These are phyloP conservation scores for Bombus waltoni DNA, from an alignment of 1,140 invertebrate species.

Conservation along the genomic window DNA sequence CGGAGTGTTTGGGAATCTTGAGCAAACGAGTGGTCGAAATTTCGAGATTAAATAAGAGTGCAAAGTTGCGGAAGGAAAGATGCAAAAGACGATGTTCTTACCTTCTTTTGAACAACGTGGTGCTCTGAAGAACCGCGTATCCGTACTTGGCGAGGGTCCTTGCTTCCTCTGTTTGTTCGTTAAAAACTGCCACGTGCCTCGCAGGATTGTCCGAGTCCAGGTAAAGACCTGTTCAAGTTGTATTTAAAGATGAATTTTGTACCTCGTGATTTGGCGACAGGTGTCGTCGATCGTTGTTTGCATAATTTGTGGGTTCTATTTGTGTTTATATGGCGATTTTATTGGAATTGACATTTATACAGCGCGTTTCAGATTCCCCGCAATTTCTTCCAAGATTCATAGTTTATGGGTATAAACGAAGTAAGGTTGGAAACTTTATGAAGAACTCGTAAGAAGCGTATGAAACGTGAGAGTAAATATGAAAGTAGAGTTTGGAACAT, in stretches of 20 bases:
- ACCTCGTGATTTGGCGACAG: too few species aligned
- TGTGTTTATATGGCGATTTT: not conserved
- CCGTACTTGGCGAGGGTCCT: constrained; percentile 86
- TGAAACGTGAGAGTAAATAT: not conserved
- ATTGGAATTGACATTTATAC: too few species aligned
- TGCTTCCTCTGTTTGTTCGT: constrained; percentile 86
- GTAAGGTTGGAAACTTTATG: too few species aligned
- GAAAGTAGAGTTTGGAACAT: too few species aligned
- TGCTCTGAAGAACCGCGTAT: constrained; percentile 87
- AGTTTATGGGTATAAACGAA: too few species aligned
- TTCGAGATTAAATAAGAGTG: not conserved
- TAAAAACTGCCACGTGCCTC: constrained; percentile 88
- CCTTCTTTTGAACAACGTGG: constrained; percentile 64
- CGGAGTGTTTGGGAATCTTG: constrained; percentile 69
- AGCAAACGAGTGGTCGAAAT: not conserved
- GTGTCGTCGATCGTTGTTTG: too few species aligned
- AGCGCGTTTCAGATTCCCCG: too few species aligned
- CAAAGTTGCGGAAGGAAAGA: not conserved
- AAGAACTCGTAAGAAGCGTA: not conserved
- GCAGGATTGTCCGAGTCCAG: constrained; percentile 87
- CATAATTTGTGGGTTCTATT: too few species aligned
- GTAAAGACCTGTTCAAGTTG: constrained; percentile 83
- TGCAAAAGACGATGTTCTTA: constrained; percentile 64
- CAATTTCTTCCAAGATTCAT: too few species aligned
- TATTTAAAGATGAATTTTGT: not conserved